Evolutionary conservation across 2,888 invertebrate genomes (phyloP), one percentile per base, ranked within the genome.

Genomic region (Osedax fenrisi): DNA sequence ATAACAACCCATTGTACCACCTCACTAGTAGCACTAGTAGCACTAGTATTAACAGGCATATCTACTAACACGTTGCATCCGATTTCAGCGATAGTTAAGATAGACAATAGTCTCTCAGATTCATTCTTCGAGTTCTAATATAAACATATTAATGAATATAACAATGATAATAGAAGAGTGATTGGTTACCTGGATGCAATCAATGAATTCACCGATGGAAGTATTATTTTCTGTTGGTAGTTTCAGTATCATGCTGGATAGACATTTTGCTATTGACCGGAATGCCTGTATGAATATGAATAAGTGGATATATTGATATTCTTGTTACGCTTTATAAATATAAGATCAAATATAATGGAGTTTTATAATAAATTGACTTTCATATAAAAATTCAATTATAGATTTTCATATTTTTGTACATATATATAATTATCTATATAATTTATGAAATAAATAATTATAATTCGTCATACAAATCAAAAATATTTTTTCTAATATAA

Each of bases 11-110:
- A 41, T 41, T 17, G 17, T 41, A 41, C 41, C 41, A 41, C 17
- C n/a, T n/a, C n/a, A n/a, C n/a, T n/a, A n/a, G n/a, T n/a, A n/a
- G n/a, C n/a, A n/a, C n/a, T n/a, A n/a, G n/a, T n/a, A n/a, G n/a
- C n/a, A n/a, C n/a, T n/a, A n/a, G n/a, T n/a, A n/a, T n/a, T n/a
- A n/a, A n/a, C n/a, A n/a, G n/a, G n/a, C n/a, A n/a, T n/a, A n/a
- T n/a, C n/a, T n/a, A 87, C 90, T 88, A 86, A 92, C 90, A 94
- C 89, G 81, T 93, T 91, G 78, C 92, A 88, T 3, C 98, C 98
- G 80, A 98, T 94, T 88, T 98, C 98, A 0, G 97, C 98, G 79
- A 98, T 90, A 24, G 96, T 92, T 27, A 97, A 87, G 76, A 98
- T 86, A 25, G 94, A 91, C 86, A 98, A 96, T 81, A 96, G 90